phyloP scores from a whole-genome alignment of 1,140 invertebrate species.

The Xylocopa sonorina region DNA sequence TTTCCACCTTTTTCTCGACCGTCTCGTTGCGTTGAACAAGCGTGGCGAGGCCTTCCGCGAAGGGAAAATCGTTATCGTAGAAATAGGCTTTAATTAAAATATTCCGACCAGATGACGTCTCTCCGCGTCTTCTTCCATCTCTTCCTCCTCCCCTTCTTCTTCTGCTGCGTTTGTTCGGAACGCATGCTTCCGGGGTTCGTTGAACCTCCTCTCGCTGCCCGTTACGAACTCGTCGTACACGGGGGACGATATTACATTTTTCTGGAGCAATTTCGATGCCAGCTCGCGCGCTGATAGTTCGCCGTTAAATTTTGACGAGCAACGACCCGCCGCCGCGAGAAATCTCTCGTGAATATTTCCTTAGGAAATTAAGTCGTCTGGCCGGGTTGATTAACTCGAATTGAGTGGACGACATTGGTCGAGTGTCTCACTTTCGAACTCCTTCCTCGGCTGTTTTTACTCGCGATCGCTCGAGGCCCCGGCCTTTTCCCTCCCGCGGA shows the following conservation, averaged over 20 bases:
- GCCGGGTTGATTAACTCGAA: slow-evolving; percentile 14
- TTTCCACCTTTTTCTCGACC: neutral
- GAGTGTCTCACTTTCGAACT: slow-evolving; percentile 22
- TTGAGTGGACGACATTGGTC: slow-evolving; percentile 16
- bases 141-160: neutral
- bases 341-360: slow-evolving; percentile 21
- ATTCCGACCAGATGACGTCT: slow-evolving; percentile 52
- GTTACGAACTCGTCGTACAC: too few relatives aligned
- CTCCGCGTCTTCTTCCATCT: neutral
- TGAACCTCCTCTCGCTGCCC: slow-evolving; percentile 28
- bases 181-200: neutral
- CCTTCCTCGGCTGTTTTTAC: neutral
- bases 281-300: neutral
- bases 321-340: neutral
- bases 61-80: slow-evolving; percentile 51
- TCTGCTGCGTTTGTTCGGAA: neutral
- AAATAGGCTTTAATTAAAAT: slow-evolving; percentile 66
- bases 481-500: neutral
- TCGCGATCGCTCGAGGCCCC: neutral
- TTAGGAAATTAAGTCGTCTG: slow-evolving; percentile 4
- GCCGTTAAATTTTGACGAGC: slow-evolving; percentile 25
- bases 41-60: neutral
- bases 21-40: slow-evolving; percentile 22
- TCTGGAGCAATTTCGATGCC: slow-evolving; percentile 5
- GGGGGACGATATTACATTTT: slow-evolving; percentile 17